Base-by-base conservation (phyloP, 2,797 vertebrate genomes). In the Acrossocheilus wenchowensis region DNA sequence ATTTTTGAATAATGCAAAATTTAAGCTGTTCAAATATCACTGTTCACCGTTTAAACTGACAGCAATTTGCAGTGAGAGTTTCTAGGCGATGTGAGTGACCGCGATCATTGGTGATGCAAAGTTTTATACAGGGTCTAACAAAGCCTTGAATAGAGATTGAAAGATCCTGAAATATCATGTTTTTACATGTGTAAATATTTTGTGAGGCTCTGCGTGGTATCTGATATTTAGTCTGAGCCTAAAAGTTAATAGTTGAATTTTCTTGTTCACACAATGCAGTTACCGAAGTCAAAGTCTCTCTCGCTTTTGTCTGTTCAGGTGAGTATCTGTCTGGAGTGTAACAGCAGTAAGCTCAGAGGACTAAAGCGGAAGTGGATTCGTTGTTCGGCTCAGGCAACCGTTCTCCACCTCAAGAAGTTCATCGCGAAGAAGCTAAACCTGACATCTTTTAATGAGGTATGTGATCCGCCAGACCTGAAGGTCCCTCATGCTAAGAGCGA, bases 371-470 rank as follows among this genome's bases (percentile, higher is more conserved):
- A 99, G 91, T 99, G 98, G 98, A 99, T 99, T 92, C 97, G 98
- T 92, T 99, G 98, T 90, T 99, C 98, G 2, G 98, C 98, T 82
- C 98, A 99, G 91, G 98, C 98, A 84, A 99, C 98, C 0, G 98
- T 99, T 89, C 96, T 99, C 82, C 98, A 99, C 93, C 97, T 99
- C 88, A 99, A 99, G 96, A 99, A 99, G 94, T 99, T 99, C 96
- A 99, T 99, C 93, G 98, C 98, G 95, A 99, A 99, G 95, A 99
- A 99, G 93, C 97, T 99, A 81, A 99, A 99, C 92, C 95, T 99
- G 90, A 98, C 98, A 88, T 99, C 98, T 60, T 99, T 99, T 93
- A 99, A 99, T 30, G 98, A 99, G 98, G 98, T 99, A 96, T 71
- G 72, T 74, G 17, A 74, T 23, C 71, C 14, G 11, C 34, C 34